Conservation (phyloP, 92 coral and sea anemone species). For the Galaxea fascicularis region DNA sequence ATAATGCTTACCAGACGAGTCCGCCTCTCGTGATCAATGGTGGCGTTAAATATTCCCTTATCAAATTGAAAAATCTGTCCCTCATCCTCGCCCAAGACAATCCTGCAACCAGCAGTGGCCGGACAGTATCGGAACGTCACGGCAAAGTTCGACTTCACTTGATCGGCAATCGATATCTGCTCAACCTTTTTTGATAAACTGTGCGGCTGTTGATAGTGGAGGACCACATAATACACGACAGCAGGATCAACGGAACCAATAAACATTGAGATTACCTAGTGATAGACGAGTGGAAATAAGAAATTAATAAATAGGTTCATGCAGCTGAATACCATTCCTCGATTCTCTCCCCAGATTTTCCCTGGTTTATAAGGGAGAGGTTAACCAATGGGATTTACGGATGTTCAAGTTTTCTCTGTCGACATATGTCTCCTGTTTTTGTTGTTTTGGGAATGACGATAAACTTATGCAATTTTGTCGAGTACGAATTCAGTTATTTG, state of each 20-base stretch:
- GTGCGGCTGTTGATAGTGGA: slow-evolving; percentile 70
- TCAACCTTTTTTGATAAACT: slow-evolving; percentile 58
- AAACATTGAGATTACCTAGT: slow-evolving; percentile 43
- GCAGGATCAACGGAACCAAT: slow-evolving; percentile 54
- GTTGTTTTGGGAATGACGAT: too few relatives aligned
- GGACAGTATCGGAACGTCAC: slow-evolving; percentile 73
- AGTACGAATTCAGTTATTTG: too few relatives aligned
- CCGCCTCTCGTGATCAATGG: slow-evolving; percentile 37
- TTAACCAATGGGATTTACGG: too few relatives aligned
- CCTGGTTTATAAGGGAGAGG: too few relatives aligned
- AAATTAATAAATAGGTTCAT: background rate
- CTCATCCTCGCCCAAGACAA: slow-evolving; percentile 48
- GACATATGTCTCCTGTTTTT: too few relatives aligned
- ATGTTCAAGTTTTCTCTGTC: too few relatives aligned
- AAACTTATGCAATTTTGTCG: too few relatives aligned
- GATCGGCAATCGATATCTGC: slow-evolving; percentile 32
- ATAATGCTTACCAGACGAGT: slow-evolving; percentile 47
- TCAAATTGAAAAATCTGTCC: slow-evolving; percentile 7
- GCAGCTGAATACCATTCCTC: too few relatives aligned
- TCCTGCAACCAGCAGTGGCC: slow-evolving; percentile 74
- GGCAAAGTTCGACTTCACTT: slow-evolving; percentile 50
- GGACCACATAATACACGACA: slow-evolving; percentile 63
- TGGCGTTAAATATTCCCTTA: slow-evolving; percentile 23
- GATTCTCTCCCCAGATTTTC: too few relatives aligned
- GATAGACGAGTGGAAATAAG: background rate